Base-by-base conservation (phyloP, 2,113 vertebrate species). In the Meleagris gallopavo region DNA sequence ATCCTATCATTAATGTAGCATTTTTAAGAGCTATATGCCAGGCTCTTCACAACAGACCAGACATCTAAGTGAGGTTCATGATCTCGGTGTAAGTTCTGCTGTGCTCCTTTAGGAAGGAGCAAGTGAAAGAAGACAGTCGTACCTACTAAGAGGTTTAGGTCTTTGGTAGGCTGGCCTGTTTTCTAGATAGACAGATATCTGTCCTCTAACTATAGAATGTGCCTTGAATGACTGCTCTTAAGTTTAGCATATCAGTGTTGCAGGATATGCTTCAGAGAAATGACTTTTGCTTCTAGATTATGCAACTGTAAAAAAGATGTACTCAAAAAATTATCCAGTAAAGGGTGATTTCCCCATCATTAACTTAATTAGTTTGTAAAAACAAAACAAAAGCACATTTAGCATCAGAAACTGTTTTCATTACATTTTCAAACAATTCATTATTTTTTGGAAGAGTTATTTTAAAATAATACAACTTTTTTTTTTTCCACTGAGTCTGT, bases 321-420 rank as follows among this genome's bases (percentile, higher is more conserved):
- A 46, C 74, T 64, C 74, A 41, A 93, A 93, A 96, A 88, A 88
- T 30, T 10, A 41, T 3, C 12, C 11, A 60, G 88, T 93, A 67
- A 90, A 94, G 83, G 67, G 52, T 73, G 14, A 83, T 94, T 96
- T 93, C 65, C 65, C 13, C 60, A 67, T 13, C 50, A 74, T 80
- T 93, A 77, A 71, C 38, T 89, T 86, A 29, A 89, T 81, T 83
- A 57, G 14, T 55, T 77, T 36, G 11, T 65, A 36, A 30, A 46
- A 46, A 21, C 46, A 20, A 10, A 15, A 3, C 2, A 54, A 32
- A 15, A 3, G 2, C 10, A 8, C 48, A 6, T 61, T 83, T 90
- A 70, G 93, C 73, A 81, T 62, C 20, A 60, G 78, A 76, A 83
- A 61, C 52, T 71, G 22, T 11, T 74, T 92, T 64, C 90, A 69